Evolutionary conservation across 2,797 vertebrate genomes (phyloP).

Genomic region (Cossypha caffra): DNA sequence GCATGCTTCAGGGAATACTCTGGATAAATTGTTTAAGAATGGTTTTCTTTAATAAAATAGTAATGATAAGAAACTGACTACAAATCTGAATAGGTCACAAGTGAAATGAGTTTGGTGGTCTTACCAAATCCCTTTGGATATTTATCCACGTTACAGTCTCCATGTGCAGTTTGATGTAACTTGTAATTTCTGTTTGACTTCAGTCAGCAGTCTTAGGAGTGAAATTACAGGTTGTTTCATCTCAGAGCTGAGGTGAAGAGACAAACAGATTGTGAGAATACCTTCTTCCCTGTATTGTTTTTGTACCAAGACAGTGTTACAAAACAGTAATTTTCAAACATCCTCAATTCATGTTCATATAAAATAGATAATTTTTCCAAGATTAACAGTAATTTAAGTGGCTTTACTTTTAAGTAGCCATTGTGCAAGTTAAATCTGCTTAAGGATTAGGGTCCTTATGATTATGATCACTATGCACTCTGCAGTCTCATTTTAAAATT

Average conservation of each 20-base stretch:
- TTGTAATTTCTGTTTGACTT: conserved; percentile 52
- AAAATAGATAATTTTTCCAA: background rate
- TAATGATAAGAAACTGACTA: conserved; percentile 65
- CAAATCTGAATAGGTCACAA: conserved; percentile 70
- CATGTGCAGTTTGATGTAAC: background rate
- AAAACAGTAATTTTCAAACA: background rate
- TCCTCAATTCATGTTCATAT: background rate
- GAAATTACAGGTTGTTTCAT: conserved; percentile 47
- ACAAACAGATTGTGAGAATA: background rate
- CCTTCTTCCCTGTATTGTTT: background rate
- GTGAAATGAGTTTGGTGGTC: conserved; percentile 64
- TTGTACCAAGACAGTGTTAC: background rate
- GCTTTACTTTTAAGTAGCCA: background rate
- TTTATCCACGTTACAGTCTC: background rate
- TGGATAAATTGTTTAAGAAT: conserved; percentile 72
- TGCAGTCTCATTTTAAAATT: background rate
- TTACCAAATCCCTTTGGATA: conserved; percentile 56
- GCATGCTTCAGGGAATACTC: conserved; percentile 15
- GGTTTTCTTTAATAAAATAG: conserved; percentile 71
- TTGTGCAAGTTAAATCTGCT: background rate
- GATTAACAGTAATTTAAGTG: background rate
- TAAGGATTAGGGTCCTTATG: background rate
- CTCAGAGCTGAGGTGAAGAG: background rate
- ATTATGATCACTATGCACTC: background rate
- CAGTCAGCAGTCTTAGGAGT: conserved; percentile 22